Evolutionary conservation across 2,888 invertebrate genomes (phyloP), one percentile per base, ranked within the genome.

Genomic region (Laothoe populi): DNA sequence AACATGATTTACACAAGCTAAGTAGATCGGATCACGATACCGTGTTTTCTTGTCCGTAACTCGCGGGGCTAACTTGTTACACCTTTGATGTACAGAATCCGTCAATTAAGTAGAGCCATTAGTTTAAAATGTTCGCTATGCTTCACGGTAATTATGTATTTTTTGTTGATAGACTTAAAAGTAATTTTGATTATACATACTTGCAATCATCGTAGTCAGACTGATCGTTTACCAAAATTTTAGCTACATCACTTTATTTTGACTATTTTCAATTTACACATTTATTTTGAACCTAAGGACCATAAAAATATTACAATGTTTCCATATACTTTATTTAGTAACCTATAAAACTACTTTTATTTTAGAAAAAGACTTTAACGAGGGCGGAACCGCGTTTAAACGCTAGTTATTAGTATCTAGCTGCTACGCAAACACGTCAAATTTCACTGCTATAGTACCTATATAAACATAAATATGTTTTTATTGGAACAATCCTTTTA

Each of bases 1-100:
- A 75, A 77, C 72, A 74, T 68, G 73, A 75, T 72, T 76, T 79
- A 73, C 76, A 79, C 73, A 73, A 79, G 83, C 72, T 74, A 83
- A 86, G 76, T 87, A 83, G 84, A 88, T 87, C 84, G 80, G 70
- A 85, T 84, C 85, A 78, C 74, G 71, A 75, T 74, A 73, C 77
- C 77, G 73, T 74, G 72, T 77, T 77, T 79, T 80, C 75, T 75
- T 75, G 79, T 84, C 82, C 84, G 89, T 87, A 87, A 88, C 84
- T 87, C 65, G 74, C 70, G 70, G 70, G 71, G 72, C 67, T 71
- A 81, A 87, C 88, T 87, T 77, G 84, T 84, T 88, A 77, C 83
- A 83, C 80, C 77, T 82, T 78, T 79, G 82, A 81, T 81, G 71
- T 74, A 74, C 73, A 78, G 76, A 81, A 78, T 83, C 81, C 73